phyloP scores from a whole-genome alignment of 2,113 vertebrate genomes.

The Triplophysa tibetana region DNA sequence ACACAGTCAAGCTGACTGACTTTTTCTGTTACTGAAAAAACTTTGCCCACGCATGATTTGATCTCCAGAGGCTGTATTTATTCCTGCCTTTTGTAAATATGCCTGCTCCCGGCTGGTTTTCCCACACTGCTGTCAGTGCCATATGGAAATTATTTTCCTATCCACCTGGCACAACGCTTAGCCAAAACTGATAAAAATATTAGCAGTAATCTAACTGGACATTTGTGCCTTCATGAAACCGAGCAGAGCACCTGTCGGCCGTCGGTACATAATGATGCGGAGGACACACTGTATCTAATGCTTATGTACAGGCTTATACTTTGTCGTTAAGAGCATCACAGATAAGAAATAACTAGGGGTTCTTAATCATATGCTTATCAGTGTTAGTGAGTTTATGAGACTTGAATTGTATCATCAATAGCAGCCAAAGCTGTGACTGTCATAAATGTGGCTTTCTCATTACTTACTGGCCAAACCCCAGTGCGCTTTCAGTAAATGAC shows the following conservation, averaged over 20 bases:
- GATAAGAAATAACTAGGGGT: neutral
- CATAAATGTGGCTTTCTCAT: neutral
- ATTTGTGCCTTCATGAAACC: constrained; percentile 11
- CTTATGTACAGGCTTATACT: neutral
- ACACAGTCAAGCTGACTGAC: constrained; percentile 7
- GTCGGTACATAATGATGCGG: neutral
- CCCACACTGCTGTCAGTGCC: constrained; percentile 23
- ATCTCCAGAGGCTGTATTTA: constrained; percentile 10
- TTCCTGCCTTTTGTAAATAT: constrained; percentile 21
- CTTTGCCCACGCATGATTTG: neutral
- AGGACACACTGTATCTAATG: constrained; percentile 8
- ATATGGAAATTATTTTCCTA: constrained; percentile 32
- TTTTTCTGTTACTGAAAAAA: constrained; percentile 10
- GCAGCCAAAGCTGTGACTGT: neutral
- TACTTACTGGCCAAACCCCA: constrained; percentile 8
- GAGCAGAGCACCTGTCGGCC: constrained; percentile 22
- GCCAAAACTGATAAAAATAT: constrained; percentile 35
- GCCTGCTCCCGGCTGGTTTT: neutral
- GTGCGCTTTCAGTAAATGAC: neutral
- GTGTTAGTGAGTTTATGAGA: neutral
- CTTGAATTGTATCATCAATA: neutral
- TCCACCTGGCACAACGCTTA: constrained; percentile 24
- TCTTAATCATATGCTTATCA: neutral
- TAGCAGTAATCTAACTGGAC: constrained; percentile 2
- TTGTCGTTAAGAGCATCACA: neutral